phyloP scores from a whole-genome alignment of 2,797 vertebrate species.

The Argentina silus region DNA sequence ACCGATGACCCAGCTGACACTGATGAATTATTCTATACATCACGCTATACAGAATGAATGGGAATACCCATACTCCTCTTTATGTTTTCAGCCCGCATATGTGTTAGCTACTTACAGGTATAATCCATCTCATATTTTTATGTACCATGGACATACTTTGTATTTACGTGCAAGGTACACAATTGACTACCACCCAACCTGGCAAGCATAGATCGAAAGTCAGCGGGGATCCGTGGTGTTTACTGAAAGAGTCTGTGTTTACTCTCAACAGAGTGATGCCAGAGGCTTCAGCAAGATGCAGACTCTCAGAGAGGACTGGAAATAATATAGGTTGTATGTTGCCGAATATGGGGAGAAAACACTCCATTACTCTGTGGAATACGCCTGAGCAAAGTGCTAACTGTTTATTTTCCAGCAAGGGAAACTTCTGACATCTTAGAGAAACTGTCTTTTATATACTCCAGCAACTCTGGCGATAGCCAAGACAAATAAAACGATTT shows the following conservation, averaged over 20 bases:
- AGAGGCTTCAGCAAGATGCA: neutral
- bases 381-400: conserved; percentile 12
- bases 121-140: too few relatives aligned
- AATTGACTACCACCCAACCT: neutral
- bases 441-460: neutral
- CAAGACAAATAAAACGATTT: neutral
- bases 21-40: neutral
- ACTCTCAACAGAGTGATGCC: neutral
- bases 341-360: neutral
- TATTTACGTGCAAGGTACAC: neutral
- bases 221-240: neutral
- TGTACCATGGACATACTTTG: neutral
- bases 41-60: neutral
- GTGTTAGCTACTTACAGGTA: too few relatives aligned
- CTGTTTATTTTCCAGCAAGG: neutral
- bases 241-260: neutral
- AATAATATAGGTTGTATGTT: neutral
- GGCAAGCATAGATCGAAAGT: neutral
- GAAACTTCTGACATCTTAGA: neutral
- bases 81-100: too few relatives aligned
- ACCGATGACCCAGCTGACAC: neutral
- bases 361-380: conserved; percentile 7
- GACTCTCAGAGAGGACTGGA: neutral
- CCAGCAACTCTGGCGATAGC: neutral
- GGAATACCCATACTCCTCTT: neutral